Evolutionary conservation across 2,113 vertebrate genomes (phyloP).

Genomic region (Tringa solitaria): DNA sequence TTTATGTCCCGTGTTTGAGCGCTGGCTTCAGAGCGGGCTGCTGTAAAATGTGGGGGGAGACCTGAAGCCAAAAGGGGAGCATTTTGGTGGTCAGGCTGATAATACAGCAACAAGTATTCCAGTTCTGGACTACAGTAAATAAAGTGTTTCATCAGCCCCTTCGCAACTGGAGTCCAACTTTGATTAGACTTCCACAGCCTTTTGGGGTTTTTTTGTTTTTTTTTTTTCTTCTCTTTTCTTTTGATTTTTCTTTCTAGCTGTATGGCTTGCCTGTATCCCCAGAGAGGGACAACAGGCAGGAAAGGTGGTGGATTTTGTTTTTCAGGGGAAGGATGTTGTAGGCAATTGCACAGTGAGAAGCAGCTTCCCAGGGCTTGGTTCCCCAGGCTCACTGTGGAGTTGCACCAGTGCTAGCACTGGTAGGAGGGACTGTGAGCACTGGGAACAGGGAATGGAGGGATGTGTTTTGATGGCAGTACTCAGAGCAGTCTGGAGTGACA

Average conservation of each 20-base stretch:
- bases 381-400: background rate
- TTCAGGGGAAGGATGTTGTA: background rate
- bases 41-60: background rate
- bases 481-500: background rate
- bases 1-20: background rate
- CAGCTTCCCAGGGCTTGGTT: background rate
- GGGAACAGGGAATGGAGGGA: rapidly evolving
- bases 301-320: background rate
- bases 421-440: background rate
- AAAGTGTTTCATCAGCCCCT: background rate
- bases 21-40: background rate
- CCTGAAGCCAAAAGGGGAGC: background rate
- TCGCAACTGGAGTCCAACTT: background rate
- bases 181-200: background rate
- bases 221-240: too few relatives aligned
- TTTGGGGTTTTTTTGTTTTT: too few relatives aligned
- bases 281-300: background rate
- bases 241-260: too few relatives aligned
- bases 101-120: background rate
- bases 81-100: background rate
- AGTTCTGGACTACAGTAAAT: background rate
- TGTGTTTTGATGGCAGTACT: background rate
- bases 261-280: background rate
- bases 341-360: background rate
- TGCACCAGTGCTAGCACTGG: background rate